Evolutionary conservation across 2,797 vertebrate species (phyloP), one percentile per base, ranked within the genome.

Genomic region (Fistularia commersonii): DNA sequence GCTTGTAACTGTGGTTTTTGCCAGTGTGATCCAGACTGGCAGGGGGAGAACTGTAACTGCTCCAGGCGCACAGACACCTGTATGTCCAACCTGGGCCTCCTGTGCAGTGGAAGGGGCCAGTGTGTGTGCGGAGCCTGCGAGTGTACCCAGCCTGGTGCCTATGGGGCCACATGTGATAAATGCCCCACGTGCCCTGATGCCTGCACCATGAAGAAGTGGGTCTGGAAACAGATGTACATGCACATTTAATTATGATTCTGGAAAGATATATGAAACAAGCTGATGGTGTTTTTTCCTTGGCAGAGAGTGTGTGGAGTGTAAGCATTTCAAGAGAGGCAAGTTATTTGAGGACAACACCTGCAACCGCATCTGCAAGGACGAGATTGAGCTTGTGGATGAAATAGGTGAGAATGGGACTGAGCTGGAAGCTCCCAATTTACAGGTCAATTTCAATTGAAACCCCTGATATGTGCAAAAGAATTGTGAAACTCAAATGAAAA

Each of bases 131-230:
- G 97, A 45, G 90, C 88, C 60, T 99, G 97, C 0, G 87, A 95
- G 66, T 99, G 97, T 77, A 94, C 93, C 54, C 95, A 98, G 79
- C 96, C 94, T 0, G 96, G 96, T 0, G 95, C 96, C 12, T 98
- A 95, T 0, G 97, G 97, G 0, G 87, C 91, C 65, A 98, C 94
- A 15, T 99, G 97, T 3, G 97, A 99, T 81, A 98, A 97, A 73
- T 99, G 97, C 42, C 97, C 97, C 72, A 99, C 97, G 45, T 99
- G 97, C 69, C 95, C 94, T 0, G 97, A 98, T 0, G 93, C 95
- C 71, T 99, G 97, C 78, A 97, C 96, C 69, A 94, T 98, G 88
- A 99, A 98, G 81, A 99, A 97, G 97, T 98, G 71, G 93, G 93
- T 45, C 46, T 14, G 32, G 41, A 15, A 1, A 36, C 11, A 8